Conservation (phyloP, 2,888 invertebrate genomes). For the Pemphredon lugubris region DNA sequence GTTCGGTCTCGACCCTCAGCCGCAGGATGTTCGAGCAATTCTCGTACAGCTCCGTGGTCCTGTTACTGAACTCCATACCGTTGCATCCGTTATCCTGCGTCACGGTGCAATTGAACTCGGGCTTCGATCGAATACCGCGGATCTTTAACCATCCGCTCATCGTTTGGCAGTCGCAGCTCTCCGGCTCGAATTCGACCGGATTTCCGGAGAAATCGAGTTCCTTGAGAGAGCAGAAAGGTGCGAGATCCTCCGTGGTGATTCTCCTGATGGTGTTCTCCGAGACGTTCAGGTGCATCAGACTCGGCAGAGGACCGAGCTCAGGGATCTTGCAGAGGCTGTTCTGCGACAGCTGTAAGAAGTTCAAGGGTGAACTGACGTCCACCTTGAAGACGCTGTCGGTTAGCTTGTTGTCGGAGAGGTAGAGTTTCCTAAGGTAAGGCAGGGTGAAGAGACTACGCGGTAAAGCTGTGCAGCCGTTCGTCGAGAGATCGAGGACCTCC, state of each 20-base stretch:
- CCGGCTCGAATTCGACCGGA: constrained; percentile 53
- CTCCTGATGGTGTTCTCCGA: constrained; percentile 83
- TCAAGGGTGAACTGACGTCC: constrained; percentile 83
- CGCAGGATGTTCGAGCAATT: constrained; percentile 66
- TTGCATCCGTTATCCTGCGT: constrained; percentile 27
- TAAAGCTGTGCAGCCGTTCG: constrained; percentile 82
- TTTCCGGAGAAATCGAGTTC: constrained; percentile 82
- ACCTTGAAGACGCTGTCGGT: constrained; percentile 79
- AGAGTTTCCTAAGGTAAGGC: constrained; percentile 85
- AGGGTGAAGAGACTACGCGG: constrained; percentile 83
- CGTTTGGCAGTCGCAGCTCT: constrained; percentile 70
- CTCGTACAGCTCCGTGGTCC: constrained; percentile 61
- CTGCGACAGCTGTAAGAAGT: constrained; percentile 84
- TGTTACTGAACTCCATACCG: constrained; percentile 60
- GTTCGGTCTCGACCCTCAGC: constrained; percentile 63
- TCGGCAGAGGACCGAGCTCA: constrained; percentile 84
- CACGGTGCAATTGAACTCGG: constrained; percentile 50
- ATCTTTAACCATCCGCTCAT: constrained; percentile 69
- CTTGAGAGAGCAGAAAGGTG: constrained; percentile 84
- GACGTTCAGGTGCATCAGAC: constrained; percentile 84
- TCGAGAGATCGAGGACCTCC: constrained; percentile 83
- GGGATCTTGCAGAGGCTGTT: constrained; percentile 85
- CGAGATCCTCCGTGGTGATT: constrained; percentile 83
- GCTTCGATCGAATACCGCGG: constrained; percentile 59
- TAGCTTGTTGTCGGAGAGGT: constrained; percentile 83